Base-by-base conservation (phyloP, 1,140 invertebrate genomes). In the Aporrectodea caliginosa region DNA sequence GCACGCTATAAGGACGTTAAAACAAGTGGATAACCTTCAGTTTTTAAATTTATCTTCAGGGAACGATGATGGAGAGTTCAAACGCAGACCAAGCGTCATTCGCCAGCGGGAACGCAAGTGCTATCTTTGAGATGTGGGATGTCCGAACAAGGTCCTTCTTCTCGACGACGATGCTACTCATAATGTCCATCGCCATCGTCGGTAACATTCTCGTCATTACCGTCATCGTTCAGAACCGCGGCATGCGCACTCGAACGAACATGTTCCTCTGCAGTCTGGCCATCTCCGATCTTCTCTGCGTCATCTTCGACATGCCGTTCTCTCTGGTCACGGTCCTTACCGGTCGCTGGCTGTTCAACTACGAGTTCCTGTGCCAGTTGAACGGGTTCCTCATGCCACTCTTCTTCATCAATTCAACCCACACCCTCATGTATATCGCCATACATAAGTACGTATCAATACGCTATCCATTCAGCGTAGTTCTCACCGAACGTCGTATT, bases 391-490 rank as follows among this genome's bases (percentile, higher is more conserved):
- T 87, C 35, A 89, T 87, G 82, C 84, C 87, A 1, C 82, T 89
- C 16, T 89, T 88, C 35, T 85, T 90, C 69, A 85, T 89, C 22
- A 84, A 87, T 22, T 90, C 89, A 43, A 86, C 89, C 77, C 89
- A 90, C 69, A 90, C 89, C 0, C 83, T 90, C 12, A 90, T 90
- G 89, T 89, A 89, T 80, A 90, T 90, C 72, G 87, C 87, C 80
- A 82, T 88, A 34, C 86, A 88, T 78, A 88, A 88, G 81, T 87
- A 86, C 77, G 84, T 89, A 68, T 88, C 88, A 35, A 90, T 90
- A 74, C 88, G 86, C 0, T 83, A 86, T 69, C 89, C 89, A 12
- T 87, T 89, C 72, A 87, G 84, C 35, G 84, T 72, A 2, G 84
- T 84, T 29, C 83, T 90, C 35, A 88, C 87, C 12, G 84, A 85